A percentile compares a stretch with the other conserved stretches of the same genome.
Conservation (phyloP, 2,797 vertebrate genomes). For the Silurus aristotelis region DNA sequence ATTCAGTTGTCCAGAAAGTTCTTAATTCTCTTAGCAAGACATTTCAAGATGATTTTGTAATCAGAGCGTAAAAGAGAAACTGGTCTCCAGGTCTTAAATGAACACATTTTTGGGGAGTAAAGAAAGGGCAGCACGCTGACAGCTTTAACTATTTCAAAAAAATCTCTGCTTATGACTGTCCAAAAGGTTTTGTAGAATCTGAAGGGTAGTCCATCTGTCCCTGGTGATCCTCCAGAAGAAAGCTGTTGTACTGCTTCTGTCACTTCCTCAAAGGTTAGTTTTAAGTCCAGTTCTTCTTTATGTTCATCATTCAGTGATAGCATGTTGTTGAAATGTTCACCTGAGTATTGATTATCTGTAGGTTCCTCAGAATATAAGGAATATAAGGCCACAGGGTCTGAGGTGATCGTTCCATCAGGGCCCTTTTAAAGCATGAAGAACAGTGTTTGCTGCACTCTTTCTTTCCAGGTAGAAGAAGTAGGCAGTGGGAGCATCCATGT, state of each 20-base stretch:
- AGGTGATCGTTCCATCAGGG: neutral
- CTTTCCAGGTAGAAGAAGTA: neutral
- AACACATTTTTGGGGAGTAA: too few relatives aligned
- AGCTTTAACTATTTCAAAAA: too few relatives aligned
- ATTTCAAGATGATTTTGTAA: too few relatives aligned
- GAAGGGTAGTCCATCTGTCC: neutral
- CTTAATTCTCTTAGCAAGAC: too few relatives aligned
- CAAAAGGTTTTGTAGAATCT: neutral
- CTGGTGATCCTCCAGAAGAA: neutral
- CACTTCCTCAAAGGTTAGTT: neutral
- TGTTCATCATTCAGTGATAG: neutral
- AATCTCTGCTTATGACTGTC: too few relatives aligned
- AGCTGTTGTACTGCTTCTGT: neutral
- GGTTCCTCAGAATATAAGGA: neutral
- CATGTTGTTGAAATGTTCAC: too few relatives aligned
- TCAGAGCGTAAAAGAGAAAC: too few relatives aligned
- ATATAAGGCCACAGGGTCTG: neutral
- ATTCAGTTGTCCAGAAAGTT: neutral
- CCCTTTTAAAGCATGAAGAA: neutral
- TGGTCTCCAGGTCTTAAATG: too few relatives aligned
- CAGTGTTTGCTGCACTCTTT: neutral
- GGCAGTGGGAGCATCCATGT: neutral
- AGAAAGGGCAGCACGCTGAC: too few relatives aligned
- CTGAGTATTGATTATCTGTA: neutral
- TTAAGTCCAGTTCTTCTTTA: neutral